Evolutionary conservation across 2,113 vertebrate genomes (phyloP).

Genomic region (Tupaia chinensis): DNA sequence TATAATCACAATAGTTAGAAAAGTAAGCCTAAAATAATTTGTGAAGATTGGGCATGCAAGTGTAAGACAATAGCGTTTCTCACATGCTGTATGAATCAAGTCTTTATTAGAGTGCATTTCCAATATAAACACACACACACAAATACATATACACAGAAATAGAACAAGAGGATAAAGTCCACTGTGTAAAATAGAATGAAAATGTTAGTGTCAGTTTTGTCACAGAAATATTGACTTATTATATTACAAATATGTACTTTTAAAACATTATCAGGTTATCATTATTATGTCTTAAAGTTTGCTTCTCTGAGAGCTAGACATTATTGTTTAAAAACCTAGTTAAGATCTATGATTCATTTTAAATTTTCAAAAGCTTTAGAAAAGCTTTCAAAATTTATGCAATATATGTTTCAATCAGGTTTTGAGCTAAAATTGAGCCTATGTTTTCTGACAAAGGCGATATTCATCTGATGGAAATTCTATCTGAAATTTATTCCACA

Average conservation of each 20-base stretch:
- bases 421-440: not conserved
- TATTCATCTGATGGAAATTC: not conserved
- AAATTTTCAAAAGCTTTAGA: not conserved
- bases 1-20: not conserved
- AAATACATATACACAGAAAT: not conserved
- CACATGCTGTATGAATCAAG: not conserved
- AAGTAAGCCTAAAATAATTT: not conserved
- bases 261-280: not conserved
- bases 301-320: not conserved
- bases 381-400: not conserved
- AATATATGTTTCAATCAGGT: conserved; percentile 23
- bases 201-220: not conserved
- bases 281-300: not conserved
- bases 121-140: not conserved
- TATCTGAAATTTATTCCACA: not conserved
- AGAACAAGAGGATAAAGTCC: not conserved
- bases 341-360: not conserved
- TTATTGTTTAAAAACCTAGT: not conserved
- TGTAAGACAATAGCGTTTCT: not conserved
- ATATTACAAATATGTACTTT: not conserved
- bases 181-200: not conserved
- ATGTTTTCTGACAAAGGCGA: not conserved
- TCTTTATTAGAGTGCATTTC: not conserved
- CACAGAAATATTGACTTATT: not conserved
- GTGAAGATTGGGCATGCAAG: not conserved